Evolutionary conservation across 92 coral and sea anemone genomes (phyloP), one percentile per base, ranked within the genome.

Genomic region (Epizoanthus stellaris): DNA sequence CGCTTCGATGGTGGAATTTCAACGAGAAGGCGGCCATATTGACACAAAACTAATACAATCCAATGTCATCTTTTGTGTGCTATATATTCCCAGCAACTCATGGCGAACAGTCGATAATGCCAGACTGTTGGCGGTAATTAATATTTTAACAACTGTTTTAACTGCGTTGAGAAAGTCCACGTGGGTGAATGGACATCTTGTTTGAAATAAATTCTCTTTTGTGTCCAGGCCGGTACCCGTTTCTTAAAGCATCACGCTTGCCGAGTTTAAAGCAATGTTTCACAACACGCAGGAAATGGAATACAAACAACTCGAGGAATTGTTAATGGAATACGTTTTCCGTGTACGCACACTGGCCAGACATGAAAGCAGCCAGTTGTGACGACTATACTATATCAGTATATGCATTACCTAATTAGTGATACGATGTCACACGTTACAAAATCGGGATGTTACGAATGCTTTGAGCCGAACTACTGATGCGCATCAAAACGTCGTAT

Each of bases 11-110:
- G 21, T 90, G 95, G 70, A 94, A 73, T 72, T 89, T 89, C 73
- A 92, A 70, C 60, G 98, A 91, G 59, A 89, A 81, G 42, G 90
- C 68, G n/a, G 87, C 95, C 97, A 93, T 93, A 74, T 68, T 73
- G 57, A 43, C 11, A 79, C 11, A 23, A n/a, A 79, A 42, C 30
- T 19, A 20, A 14, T 39, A 25, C 57, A 8, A 5, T 62, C 65
- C 70, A 53, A 25, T 79, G 21, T 11, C 83, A 79, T 79, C 9
- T 58, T 64, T 42, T 79, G 25, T 64, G 83, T 62, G 38, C 58
- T 7, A 39, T 7, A 10, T 57, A 42, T 62, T 21, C n/a, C 71
- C 70, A 47, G 40, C 4, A 4, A 56, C 67, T 60, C 16, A 17
- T 34, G 70, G 14, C 17, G 58, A 77, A 61, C 59, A 14, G 12